Percentiles rank a stretch among this genome's conserved stretches.
These are phyloP conservation scores for Dendrolimus pini DNA, from an alignment of 2,888 invertebrate species.

Conservation along the genomic window DNA sequence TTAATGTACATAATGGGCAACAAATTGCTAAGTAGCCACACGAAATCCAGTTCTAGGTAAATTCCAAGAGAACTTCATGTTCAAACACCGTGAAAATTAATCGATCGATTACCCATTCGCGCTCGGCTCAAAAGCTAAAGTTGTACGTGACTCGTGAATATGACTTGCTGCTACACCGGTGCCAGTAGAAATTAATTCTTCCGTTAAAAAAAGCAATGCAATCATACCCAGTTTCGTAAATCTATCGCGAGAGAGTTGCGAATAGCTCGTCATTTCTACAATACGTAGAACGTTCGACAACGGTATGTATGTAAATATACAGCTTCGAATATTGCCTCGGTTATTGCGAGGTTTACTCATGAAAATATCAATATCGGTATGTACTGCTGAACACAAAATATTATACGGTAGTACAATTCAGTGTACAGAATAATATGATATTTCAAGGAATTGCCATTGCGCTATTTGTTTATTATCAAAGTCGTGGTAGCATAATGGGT, in stretches of 20 bases:
- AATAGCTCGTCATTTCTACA: constrained; percentile 34
- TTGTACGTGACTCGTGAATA: constrained; percentile 59
- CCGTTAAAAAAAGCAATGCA: constrained; percentile 37
- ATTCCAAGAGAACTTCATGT: constrained; percentile 40
- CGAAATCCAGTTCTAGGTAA: too few relatives aligned
- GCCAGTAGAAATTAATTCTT: constrained; percentile 56
- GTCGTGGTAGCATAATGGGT: too few relatives aligned
- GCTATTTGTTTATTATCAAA: too few relatives aligned
- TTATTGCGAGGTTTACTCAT: constrained; percentile 15
- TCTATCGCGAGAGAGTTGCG: constrained; percentile 36
- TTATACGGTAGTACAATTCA: not conserved
- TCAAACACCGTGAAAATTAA: constrained; percentile 68
- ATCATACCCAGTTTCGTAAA: constrained; percentile 39
- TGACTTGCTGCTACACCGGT: constrained; percentile 40
- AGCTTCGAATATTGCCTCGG: constrained; percentile 27
- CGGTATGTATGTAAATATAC: constrained; percentile 22
- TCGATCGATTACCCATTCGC: constrained; percentile 69
- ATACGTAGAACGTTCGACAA: constrained; percentile 23
- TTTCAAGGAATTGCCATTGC: not conserved
- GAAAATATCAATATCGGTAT: not conserved
- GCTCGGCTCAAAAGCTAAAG: constrained; percentile 55
- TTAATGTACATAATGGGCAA: too few relatives aligned
- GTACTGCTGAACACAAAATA: not conserved
- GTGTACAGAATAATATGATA: not conserved
- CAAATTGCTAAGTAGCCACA: too few relatives aligned